Conservation (phyloP, 2,113 vertebrate species). For the Athene cunicularia region DNA sequence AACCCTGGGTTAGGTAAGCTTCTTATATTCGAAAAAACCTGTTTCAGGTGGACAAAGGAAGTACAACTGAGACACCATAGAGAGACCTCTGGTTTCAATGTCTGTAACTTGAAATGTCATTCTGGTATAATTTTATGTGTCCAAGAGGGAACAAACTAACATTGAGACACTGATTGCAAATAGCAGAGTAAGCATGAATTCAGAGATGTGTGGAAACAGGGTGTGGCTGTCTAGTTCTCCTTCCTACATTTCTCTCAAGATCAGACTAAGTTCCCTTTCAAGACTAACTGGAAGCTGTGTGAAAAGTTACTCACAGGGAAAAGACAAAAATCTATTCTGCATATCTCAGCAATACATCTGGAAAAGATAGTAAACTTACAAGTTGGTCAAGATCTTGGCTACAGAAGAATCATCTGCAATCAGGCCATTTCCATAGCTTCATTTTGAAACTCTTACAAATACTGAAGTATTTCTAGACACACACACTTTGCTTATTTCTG, state of each 20-base stretch:
- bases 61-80: background rate
- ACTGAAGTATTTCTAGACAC: background rate
- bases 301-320: background rate
- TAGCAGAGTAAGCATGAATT: background rate
- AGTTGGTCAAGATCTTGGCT: background rate
- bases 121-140: background rate
- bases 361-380: background rate
- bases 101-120: background rate
- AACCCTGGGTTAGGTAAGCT: constrained; percentile 57
- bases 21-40: constrained; percentile 37
- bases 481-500: background rate
- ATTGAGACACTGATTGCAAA: background rate
- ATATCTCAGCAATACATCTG: background rate
- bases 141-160: background rate
- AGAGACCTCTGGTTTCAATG: background rate
- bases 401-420: background rate
- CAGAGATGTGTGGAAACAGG: background rate
- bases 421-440: background rate
- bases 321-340: background rate
- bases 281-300: background rate
- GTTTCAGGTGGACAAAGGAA: constrained; percentile 12
- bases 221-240: background rate
- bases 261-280: background rate
- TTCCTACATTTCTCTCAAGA: background rate
- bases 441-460: background rate